Evolutionary conservation across 2,888 invertebrate genomes (phyloP).

Genomic region (Caenorhabditis sp.): DNA sequence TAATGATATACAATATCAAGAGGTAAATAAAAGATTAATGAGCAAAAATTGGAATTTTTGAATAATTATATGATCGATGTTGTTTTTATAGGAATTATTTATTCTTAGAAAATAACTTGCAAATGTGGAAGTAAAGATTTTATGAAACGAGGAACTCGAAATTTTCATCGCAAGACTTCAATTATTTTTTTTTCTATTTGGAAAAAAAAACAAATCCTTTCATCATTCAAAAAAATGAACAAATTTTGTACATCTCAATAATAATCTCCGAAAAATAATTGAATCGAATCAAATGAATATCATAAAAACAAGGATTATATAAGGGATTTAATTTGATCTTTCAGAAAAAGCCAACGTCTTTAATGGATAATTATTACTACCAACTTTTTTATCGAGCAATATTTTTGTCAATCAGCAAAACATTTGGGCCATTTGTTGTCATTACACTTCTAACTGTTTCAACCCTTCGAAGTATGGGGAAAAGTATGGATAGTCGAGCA

Average conservation of each 20-base stretch:
- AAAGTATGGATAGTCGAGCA: conserved; percentile 60
- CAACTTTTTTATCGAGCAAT: conserved; percentile 48
- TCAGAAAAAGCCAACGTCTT: conserved; percentile 41
- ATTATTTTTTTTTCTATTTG: no score
- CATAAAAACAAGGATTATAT: neutral
- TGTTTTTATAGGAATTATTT: neutral
- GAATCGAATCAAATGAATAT: neutral
- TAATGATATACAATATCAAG: conserved; percentile 24
- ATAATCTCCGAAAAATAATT: neutral
- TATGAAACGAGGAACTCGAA: no score
- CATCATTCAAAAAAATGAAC: no score
- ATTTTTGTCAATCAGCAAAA: conserved; percentile 54
- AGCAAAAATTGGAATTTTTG: conserved; percentile 9
- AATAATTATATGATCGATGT: neutral
- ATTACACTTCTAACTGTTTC: conserved; percentile 55
- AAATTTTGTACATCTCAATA: no score
- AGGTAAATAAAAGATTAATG: conserved; percentile 11
- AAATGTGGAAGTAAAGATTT: no score
- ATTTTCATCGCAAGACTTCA: no score
- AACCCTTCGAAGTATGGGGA: conserved; percentile 48
- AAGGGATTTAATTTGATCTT: neutral
- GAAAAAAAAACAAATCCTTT: no score
- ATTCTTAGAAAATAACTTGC: no score
- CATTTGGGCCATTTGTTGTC: conserved; percentile 57
- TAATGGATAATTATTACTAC: conserved; percentile 42